Base-by-base conservation (phyloP, 2,797 vertebrate species). In the Hemibagrus guttatus region DNA sequence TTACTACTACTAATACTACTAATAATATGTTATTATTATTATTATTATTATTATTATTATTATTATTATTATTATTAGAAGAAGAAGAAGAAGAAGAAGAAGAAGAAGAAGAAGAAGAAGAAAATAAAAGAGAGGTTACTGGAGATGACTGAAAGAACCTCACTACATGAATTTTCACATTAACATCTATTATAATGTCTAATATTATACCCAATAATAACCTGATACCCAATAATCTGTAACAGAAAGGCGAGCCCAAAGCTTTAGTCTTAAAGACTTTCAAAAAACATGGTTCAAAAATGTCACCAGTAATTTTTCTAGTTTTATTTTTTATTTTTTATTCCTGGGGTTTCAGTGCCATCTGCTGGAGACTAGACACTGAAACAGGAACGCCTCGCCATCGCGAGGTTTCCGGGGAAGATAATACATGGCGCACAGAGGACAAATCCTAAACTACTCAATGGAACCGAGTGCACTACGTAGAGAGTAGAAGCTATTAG, bases 381-480 rank as follows among this genome's bases (percentile, higher is more conserved):
- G 46, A 61, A 42, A 39, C 8, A 28, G 84, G 87, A 86, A 86
- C 84, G 52, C 9, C 9, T 63, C 21, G 16, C 26, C n/a, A 26
- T 19, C 23, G 31, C 19, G 42, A 72, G 14, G 58, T 7, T 81
- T 85, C 35, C 42, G 64, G 61, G 87, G 84, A 83, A 52, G 71
- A 79, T 54, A 71, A 85, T 79, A 26, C 54, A 54, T n/a, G 87
- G 49, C 28, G 72, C 84, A 85, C 87, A 61, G 13, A 9, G 28
- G 0, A 31, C 35, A 12, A 54, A 14, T 49, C 46, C 23, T 21
- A 52, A 78, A 59, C 8, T 5, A 13, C 64, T 9, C 2, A 11
- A 17, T 14, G 0, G 17, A 49, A 14, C 39, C 2, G 11, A 59
- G 9, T 1, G 42, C 46, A 31, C 46, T 64, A 63, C 11, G 26